Base-by-base conservation (phyloP, 2,888 invertebrate species). In the Enchytraeus crypticus region DNA sequence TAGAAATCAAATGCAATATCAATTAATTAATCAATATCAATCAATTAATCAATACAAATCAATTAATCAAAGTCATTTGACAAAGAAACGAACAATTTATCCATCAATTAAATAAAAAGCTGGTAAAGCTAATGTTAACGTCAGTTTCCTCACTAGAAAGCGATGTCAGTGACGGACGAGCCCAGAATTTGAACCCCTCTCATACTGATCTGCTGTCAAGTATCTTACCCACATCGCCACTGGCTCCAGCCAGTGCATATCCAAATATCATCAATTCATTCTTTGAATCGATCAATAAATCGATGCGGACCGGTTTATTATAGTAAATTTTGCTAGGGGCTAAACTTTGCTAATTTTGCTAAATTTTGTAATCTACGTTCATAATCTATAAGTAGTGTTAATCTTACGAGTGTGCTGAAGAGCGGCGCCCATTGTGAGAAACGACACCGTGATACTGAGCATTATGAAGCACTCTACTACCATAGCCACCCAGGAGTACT, bases 381-480 rank as follows among this genome's bases (percentile, higher is more conserved):
- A 14, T 51, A 14, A 14, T 18, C 14, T 14, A 29, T 57, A 29
- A 27, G 23, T 57, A 3, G 47, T 18, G 14, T 45, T 27, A 5
- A 43, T 71, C 74, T 73, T 69, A 77, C 77, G 65, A 56, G 76
- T 77, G 62, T 77, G 77, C 59, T 75, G 73, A 57, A 77, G 64
- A 4, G 76, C 75, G 4, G 75, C 72, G 21, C 76, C 77, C 4
- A 74, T 74, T 3, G 75, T 76, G 32, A 77, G 72, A 61, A 69
- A 77, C 14, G 77, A 77, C n/a, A 77, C 77, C 0, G 75, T 74
- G 30, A 77, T 77, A 64, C 75, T 76, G 70, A 77, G 72, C 59
- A 77, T 69, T 26, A 77, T 77, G 63, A 77, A 77, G 27, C 75
- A 49, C 62, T 77, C 72, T 3, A 76, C 72, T 34, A 77, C 65